These are phyloP conservation scores for Gallinago undulata DNA, from an alignment of 2,113 vertebrate genomes.

Conservation along the genomic window DNA sequence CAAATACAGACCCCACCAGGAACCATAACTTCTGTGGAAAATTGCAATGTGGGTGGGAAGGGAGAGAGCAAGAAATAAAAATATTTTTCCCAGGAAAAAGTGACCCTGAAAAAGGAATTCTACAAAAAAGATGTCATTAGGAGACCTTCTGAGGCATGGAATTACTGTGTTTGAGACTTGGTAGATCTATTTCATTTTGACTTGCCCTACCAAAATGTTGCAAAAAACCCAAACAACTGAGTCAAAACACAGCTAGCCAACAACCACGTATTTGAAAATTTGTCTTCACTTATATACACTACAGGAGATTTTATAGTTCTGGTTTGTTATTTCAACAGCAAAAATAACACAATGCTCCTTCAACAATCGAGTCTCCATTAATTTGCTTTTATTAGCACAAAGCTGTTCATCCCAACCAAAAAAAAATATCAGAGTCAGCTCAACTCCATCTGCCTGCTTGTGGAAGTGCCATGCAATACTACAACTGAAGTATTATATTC, in stretches of 20 bases:
- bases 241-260: not conserved
- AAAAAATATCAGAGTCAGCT: not conserved
- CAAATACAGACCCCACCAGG: not conserved
- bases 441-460: not conserved
- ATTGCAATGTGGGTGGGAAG: not conserved
- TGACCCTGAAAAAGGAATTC: not conserved
- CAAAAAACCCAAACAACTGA: not conserved
- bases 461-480: not conserved
- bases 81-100: not conserved
- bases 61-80: not conserved
- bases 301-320: not conserved
- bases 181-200: not conserved
- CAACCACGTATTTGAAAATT: not conserved
- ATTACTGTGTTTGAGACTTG: not conserved
- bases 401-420: not conserved
- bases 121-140: not conserved
- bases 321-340: not conserved
- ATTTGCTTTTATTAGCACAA: not conserved
- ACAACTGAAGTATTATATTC: not conserved
- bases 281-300: not conserved
- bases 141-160: not conserved
- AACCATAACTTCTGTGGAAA: not conserved
- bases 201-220: not conserved
- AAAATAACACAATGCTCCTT: not conserved
- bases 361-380: accelerated